Evolutionary conservation across 2,113 vertebrate species (phyloP), one percentile per base, ranked within the genome.

Genomic region (Oncorhynchus kisutch): DNA sequence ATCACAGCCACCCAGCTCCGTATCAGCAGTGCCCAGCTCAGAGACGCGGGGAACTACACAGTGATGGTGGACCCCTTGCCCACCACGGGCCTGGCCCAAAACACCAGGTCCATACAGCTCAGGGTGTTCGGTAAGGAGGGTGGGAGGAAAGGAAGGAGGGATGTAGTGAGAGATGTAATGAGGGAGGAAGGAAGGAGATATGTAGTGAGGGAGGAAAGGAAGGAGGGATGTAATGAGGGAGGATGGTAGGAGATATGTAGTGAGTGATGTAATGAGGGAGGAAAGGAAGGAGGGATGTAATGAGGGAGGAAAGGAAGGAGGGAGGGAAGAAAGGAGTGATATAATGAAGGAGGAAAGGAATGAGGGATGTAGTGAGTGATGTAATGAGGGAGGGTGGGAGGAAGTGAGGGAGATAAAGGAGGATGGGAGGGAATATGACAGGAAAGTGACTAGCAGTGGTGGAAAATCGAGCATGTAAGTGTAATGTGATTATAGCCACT

Each of bases 101-200:
- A 89, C 88, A 82, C 88, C 22, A 74, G 66, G 73, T 83, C 89
- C 0, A 71, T 89, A 5, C 75, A 82, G 66, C 84, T 94, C 70
- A 88, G 73, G 0, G 92, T 94, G 73, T 94, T 88, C n/a, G 90
- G 94, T 94, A 85, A 91, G 16, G 25, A 67, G 54, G 4, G 13
- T 3, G 7, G 25, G 1, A 69, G 16, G 13, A 13, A 13, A 4
- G 60, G 77, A 76, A 79, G 78, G 82, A 79, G 57, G 69, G 68
- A 2, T 16, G 14, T 3, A 82, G 76, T 84, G 68, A 72, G 74
- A 81, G 78, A 86, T 77, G 81, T 78, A 82, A 87, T 80, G 79
- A 51, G 48, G 65, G 3, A 27, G 70, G 29, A 2, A 2, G 39
- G 8, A 39, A 2, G 8, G 8, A 39, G 39, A 2, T 25, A 25